Base-by-base conservation (phyloP, 2,113 vertebrate species). In the Neomonachus schauinslandi region DNA sequence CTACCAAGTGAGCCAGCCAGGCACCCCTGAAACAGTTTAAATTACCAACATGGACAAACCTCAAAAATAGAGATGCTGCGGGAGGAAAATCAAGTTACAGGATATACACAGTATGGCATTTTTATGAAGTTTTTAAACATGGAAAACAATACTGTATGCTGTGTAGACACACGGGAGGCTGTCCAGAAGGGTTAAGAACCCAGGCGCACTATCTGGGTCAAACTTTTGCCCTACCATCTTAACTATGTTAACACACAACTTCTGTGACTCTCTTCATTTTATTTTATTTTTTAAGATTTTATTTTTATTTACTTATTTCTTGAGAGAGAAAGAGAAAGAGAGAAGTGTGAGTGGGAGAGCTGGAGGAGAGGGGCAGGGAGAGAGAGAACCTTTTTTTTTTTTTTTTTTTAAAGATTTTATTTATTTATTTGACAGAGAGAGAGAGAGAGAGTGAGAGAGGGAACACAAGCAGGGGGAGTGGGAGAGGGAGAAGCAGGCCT, bases 31-130 rank as follows among this genome's bases (percentile, higher is more conserved):
- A 76, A 49, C 12, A 42, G 72, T 76, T 76, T 76, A 28, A 39
- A 69, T 21, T 51, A 53, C 6, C 61, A 49, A 91, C 10, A 13
- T 63, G 31, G 19, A 33, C 55, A 91, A 88, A 83, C 46, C 51
- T 82, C 91, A 49, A 33, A 69, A 69, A 51, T 8, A 13, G 49
- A 59, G n/a, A 71, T 53, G 14, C 19, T 67, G 39, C 19, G 8
- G 22, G 59, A 57, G 8, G 26, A 94, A 67, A 83, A 55, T 10
- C 33, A 77, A 55, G 67, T 55, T 46, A n/a, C 11, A 63, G 8
- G 49, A 61, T 9, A 71, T 1, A 53, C 1, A 51, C 0, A 26
- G 51, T 0, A 2, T 0, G 24, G 57, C 72, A 4, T 49, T 80
- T 51, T 51, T 7, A 74, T 1, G 18, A 28, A 12, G 14, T 24